A percentile compares a stretch with the other conserved stretches of the same genome.
Evolutionary conservation across 2,888 invertebrate genomes (phyloP).

Genomic region (Nasonovia ribisnigri): DNA sequence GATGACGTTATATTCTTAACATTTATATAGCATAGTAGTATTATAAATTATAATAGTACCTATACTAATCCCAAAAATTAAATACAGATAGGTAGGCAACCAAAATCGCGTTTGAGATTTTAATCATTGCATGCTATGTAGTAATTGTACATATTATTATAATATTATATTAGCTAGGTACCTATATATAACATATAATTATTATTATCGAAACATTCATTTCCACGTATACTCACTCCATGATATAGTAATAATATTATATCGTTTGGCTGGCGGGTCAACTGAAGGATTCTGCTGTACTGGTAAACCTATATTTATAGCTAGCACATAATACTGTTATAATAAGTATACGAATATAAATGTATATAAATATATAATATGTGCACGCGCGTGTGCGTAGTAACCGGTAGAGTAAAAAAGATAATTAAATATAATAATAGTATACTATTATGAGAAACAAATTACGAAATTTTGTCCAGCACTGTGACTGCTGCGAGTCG

Average conservation of each 20-base stretch:
- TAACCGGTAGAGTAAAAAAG: not conserved
- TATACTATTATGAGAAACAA: not conserved
- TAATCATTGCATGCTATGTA: not conserved
- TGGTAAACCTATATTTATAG: not conserved
- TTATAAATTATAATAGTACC: too few species aligned
- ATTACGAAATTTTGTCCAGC: not conserved
- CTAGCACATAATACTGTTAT: not conserved
- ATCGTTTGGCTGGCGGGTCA: constrained; percentile 4
- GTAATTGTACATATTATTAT: not conserved
- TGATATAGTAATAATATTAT: not conserved
- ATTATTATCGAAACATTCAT: not conserved
- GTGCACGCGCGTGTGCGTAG: not conserved
- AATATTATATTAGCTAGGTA: not conserved
- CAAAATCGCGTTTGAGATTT: not conserved
- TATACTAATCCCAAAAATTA: not conserved
- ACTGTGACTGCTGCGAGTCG: not conserved
- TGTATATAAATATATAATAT: not conserved
- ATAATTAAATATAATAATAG: not conserved
- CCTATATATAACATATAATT: not conserved
- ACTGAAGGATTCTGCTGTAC: not conserved
- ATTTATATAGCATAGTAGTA: not conserved
- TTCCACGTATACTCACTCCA: not conserved
- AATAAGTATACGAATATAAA: not conserved
- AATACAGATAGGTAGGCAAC: not conserved
- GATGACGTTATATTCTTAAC: not conserved